Conservation (phyloP, 1,140 invertebrate species). For the Drosophila arawakana region DNA sequence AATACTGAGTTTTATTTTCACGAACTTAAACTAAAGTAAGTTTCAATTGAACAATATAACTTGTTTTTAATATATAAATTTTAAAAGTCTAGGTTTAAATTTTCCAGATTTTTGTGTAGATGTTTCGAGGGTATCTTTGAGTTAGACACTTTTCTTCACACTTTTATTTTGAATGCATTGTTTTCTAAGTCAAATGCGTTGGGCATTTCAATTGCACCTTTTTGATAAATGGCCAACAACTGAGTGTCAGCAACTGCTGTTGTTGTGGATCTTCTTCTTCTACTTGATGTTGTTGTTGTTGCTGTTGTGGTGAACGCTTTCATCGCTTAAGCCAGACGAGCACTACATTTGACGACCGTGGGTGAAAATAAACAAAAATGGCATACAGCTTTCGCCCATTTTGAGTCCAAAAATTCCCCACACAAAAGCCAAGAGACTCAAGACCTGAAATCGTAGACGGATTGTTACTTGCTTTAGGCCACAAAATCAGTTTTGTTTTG, state of each 20-base stretch:
- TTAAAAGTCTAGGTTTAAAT: neutral
- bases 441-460: neutral
- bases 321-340: constrained; percentile 52
- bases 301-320: constrained; percentile 49
- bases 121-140: constrained; percentile 9
- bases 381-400: constrained; percentile 78
- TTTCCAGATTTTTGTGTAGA: neutral
- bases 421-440: constrained; percentile 1
- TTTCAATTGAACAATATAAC: too few species aligned
- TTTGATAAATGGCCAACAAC: constrained; percentile 73
- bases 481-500: constrained; percentile 21
- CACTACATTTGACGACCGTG: constrained; percentile 68
- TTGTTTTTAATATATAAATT: too few species aligned
- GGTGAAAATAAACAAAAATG: constrained; percentile 76
- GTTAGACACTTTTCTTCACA: constrained; percentile 5
- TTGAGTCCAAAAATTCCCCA: constrained; percentile 52
- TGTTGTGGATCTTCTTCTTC: neutral
- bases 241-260: constrained; percentile 39
- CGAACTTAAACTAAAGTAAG: too few species aligned
- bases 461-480: constrained; percentile 33
- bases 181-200: constrained; percentile 73
- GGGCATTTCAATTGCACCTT: constrained; percentile 75
- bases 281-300: constrained; percentile 4
- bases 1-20: too few species aligned
- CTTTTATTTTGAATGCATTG: constrained; percentile 46